Percentiles rank a stretch among this genome's conserved stretches.
Conservation (phyloP, 2,113 vertebrate species). For the Apodemus sylvaticus region DNA sequence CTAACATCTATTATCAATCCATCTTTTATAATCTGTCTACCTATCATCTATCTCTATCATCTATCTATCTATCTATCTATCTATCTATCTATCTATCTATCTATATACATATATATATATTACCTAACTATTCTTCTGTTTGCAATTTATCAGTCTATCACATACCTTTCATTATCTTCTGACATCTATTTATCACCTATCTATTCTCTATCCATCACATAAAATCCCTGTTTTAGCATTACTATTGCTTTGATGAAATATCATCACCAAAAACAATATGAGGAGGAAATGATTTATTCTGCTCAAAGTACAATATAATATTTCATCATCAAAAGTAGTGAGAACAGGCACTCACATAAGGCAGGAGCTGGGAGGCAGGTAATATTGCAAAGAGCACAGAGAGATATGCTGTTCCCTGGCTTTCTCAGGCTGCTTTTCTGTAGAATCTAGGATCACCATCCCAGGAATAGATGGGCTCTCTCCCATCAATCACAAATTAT, state of each 20-base stretch:
- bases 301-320: not conserved
- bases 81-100: not conserved
- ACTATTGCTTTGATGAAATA: not conserved
- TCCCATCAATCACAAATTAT: not conserved
- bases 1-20: not conserved
- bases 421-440: not conserved
- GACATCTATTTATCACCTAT: not conserved
- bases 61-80: not conserved
- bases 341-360: not conserved
- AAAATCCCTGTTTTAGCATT: not conserved
- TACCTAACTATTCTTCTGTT: not conserved
- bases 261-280: not conserved
- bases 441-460: not conserved
- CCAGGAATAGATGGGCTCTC: not conserved
- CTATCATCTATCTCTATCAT: not conserved
- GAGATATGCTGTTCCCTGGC: too few relatives aligned
- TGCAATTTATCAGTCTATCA: not conserved
- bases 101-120: not conserved
- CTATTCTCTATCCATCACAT: not conserved
- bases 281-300: not conserved
- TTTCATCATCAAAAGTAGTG: not conserved
- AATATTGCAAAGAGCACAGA: not conserved
- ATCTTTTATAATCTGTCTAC: not conserved
- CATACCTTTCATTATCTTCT: not conserved
- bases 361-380: not conserved